Conservation (phyloP, 2,888 invertebrate species). For the Lagria hirta region DNA sequence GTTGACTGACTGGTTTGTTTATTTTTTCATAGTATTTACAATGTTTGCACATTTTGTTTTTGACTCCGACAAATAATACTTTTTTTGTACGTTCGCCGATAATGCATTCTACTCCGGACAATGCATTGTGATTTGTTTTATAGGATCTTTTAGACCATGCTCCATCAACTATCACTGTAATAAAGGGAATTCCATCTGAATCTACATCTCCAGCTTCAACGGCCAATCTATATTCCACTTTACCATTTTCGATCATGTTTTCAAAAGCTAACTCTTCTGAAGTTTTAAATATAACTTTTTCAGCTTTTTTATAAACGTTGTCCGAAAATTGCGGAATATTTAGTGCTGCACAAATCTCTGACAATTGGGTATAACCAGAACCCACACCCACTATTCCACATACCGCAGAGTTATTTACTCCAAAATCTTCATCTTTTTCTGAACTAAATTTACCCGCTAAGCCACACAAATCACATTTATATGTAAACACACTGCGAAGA, state of each 20-base stretch:
- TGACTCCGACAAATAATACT: not conserved
- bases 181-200: not conserved
- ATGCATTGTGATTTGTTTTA: not conserved
- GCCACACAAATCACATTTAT: no score
- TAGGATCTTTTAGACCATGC: constrained; percentile 1
- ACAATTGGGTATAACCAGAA: no score
- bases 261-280: not conserved
- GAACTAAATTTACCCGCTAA: no score
- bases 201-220: not conserved
- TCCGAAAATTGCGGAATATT: not conserved
- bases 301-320: not conserved
- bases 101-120: not conserved
- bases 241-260: not conserved
- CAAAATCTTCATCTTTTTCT: no score
- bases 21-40: no score
- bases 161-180: not conserved
- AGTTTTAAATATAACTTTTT: not conserved
- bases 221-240: not conserved
- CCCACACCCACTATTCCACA: no score
- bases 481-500: no score
- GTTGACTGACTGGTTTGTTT: no score
- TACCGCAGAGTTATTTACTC: no score
- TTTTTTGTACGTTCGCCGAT: not conserved
- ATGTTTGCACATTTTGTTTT: not conserved
- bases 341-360: no score